A percentile compares a stretch with the other conserved stretches of the same genome.
phyloP scores from a whole-genome alignment of 2,888 invertebrate genomes.

The Pyrrhosoma nymphula region DNA sequence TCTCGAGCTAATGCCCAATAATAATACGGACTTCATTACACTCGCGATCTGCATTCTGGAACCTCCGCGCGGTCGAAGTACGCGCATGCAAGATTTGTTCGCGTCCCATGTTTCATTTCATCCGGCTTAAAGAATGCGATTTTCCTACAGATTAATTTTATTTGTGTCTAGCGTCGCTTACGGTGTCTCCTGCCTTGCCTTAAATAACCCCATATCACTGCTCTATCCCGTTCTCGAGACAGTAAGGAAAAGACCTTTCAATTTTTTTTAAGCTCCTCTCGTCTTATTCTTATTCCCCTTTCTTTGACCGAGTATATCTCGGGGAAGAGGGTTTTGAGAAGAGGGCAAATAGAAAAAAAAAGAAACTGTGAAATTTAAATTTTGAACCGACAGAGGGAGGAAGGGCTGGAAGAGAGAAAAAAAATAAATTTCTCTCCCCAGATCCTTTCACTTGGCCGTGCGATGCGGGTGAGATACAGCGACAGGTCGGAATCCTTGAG shows the following conservation, averaged over 20 bases:
- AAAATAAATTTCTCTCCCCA: neutral
- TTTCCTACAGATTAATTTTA: conserved; percentile 11
- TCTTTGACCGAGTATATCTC: neutral
- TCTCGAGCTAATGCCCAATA: neutral
- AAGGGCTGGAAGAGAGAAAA: neutral
- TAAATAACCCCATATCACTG: neutral
- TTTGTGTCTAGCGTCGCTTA: neutral
- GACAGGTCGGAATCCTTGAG: conserved; percentile 48
- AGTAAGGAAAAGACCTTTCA: neutral
- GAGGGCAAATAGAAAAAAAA: neutral
- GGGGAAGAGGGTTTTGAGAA: neutral
- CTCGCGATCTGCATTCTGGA: neutral
- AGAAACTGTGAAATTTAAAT: conserved; percentile 34
- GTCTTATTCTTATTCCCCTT: neutral
- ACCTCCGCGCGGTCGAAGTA: neutral
- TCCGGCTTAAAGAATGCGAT: neutral
- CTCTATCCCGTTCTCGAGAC: neutral
- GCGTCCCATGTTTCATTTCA: neutral
- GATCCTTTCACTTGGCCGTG: neutral
- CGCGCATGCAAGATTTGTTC: neutral
- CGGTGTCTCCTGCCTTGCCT: neutral
- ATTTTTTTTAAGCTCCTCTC: neutral
- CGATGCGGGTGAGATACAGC: conserved; percentile 52
- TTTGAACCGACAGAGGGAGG: conserved; percentile 38
- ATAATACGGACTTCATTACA: conserved; percentile 2